These are phyloP conservation scores for Cylas formicarius DNA, from an alignment of 1,140 invertebrate species.

Conservation along the genomic window DNA sequence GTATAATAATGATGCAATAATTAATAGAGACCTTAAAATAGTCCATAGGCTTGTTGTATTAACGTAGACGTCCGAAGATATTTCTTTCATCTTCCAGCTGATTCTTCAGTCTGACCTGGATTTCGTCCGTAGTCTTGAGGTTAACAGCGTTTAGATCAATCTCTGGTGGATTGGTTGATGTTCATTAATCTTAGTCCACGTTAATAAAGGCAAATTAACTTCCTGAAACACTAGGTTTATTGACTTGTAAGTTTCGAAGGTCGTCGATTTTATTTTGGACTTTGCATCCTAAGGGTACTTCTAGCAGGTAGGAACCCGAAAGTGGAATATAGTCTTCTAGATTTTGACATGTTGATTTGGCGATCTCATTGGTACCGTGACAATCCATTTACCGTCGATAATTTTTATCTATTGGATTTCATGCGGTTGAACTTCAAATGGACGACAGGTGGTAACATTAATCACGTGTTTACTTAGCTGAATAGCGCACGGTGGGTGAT, in stretches of 20 bases:
- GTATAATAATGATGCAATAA: too few species aligned
- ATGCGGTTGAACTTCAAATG: slow-evolving; percentile 5
- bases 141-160: slow-evolving; percentile 6
- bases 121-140: not conserved
- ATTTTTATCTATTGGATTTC: slow-evolving; percentile 7
- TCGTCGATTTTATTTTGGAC: slow-evolving; percentile 6
- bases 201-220: slow-evolving; percentile 3
- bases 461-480: slow-evolving; percentile 1
- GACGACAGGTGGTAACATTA: slow-evolving; percentile 10
- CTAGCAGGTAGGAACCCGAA: slow-evolving; percentile 8
- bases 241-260: slow-evolving; percentile 3
- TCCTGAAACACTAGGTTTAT: slow-evolving; percentile 2
- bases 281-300: slow-evolving; percentile 6
- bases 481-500: slow-evolving; percentile 10
- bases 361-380: slow-evolving; percentile 1
- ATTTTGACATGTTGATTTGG: slow-evolving; percentile 5
- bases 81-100: slow-evolving; percentile 2
- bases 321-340: slow-evolving; percentile 3
- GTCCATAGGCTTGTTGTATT: slow-evolving; percentile 10
- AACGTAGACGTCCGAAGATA: slow-evolving; percentile 1
- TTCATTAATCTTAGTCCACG: not conserved
- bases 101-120: not conserved
- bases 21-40: too few species aligned
- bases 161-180: slow-evolving; percentile 4
- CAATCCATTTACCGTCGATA: slow-evolving; percentile 10